phyloP scores from a whole-genome alignment of 2,113 vertebrate species.

The Pteropus alecto region DNA sequence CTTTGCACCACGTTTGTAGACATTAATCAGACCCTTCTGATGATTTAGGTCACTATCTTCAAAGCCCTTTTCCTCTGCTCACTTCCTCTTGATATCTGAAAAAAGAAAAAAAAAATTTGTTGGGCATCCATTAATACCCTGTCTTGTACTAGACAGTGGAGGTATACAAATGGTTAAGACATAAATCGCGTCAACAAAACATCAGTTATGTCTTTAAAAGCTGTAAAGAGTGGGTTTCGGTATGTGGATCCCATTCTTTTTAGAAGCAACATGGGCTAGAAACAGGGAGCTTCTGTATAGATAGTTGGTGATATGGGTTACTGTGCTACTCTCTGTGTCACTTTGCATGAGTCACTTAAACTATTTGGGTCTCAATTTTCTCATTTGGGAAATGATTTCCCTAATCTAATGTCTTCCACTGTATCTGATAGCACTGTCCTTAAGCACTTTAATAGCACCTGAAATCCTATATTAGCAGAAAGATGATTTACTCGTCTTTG shows the following conservation, averaged over 20 bases:
- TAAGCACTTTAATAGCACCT: background rate
- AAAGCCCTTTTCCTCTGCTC: background rate
- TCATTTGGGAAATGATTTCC: background rate
- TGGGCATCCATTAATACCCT: background rate
- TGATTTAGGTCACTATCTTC: background rate
- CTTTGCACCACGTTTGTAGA: background rate
- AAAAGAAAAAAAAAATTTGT: background rate
- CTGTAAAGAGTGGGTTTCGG: background rate
- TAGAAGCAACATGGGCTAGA: background rate
- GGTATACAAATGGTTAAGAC: background rate
- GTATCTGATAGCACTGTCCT: fast-evolving
- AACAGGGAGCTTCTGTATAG: background rate
- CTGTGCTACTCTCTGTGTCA: background rate
- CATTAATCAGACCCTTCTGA: background rate
- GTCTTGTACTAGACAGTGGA: background rate
- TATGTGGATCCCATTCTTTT: background rate
- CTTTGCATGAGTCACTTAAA: background rate
- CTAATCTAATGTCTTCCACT: background rate
- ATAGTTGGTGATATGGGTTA: background rate
- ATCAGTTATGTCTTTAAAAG: background rate
- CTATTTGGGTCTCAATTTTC: background rate
- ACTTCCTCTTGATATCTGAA: background rate
- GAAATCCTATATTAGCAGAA: background rate
- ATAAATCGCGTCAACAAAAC: background rate
- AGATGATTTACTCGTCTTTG: background rate